Evolutionary conservation across 1,140 invertebrate species (phyloP).

Genomic region (Polypedilum pembai): DNA sequence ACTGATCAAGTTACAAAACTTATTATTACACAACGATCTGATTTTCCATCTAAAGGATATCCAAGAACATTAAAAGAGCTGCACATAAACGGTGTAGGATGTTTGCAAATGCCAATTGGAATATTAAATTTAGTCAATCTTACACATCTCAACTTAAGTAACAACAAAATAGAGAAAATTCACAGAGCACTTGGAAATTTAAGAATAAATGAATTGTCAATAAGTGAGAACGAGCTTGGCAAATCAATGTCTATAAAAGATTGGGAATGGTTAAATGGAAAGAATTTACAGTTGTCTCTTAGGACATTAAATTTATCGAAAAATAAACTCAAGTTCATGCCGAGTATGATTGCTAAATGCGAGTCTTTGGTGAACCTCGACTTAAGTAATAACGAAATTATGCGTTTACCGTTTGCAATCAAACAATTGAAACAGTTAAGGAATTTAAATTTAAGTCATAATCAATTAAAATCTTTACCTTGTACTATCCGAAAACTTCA

Average conservation of each 20-base stretch:
- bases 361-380: slow-evolving; percentile 52
- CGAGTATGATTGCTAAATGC: slow-evolving; percentile 41
- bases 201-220: slow-evolving; percentile 58
- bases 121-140: slow-evolving; percentile 60
- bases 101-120: slow-evolving; percentile 51
- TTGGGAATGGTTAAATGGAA: slow-evolving; percentile 58
- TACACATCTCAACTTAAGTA: slow-evolving; percentile 61
- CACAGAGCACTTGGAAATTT: slow-evolving; percentile 62
- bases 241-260: slow-evolving; percentile 42
- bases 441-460: slow-evolving; percentile 33
- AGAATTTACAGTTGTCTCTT: slow-evolving; percentile 39
- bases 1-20: slow-evolving; percentile 51
- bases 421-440: slow-evolving; percentile 48
- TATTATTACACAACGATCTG: slow-evolving; percentile 50
- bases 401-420: slow-evolving; percentile 51
- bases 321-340: slow-evolving; percentile 35
- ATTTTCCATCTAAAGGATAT: slow-evolving; percentile 62
- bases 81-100: background rate
- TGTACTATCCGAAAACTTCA: background rate
- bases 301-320: slow-evolving; percentile 38
- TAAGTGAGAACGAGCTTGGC: slow-evolving; percentile 63
- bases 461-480: slow-evolving; percentile 8
- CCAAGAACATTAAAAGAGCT: slow-evolving; percentile 55
- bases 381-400: slow-evolving; percentile 55
- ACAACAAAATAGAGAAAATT: slow-evolving; percentile 65